Evolutionary conservation across 1,140 invertebrate genomes (phyloP), one percentile per base, ranked within the genome.

Genomic region (Sarcophaga peregrina): DNA sequence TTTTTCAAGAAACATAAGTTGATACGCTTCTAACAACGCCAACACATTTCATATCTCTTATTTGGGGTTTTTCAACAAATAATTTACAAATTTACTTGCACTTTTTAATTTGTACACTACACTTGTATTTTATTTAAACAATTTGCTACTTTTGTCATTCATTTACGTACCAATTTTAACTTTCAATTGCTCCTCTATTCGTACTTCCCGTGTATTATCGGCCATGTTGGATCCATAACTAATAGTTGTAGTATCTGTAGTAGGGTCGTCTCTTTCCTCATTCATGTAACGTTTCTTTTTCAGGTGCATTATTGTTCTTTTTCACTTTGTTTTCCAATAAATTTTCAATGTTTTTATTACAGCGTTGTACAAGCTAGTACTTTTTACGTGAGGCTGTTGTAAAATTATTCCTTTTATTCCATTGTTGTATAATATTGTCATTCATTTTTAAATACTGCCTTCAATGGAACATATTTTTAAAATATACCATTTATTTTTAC

Each of bases 181-280:
- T 94, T 94, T 96, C 91, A 96, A 93, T 91, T 95, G 93, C 93
- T 96, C 95, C 91, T 95, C 95, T 92, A 95, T 93, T 92, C 95
- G 94, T 92, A 96, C 95, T 93, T 95, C 94, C 93, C 93, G 94
- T 93, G 93, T 94, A 92, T 94, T 94, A 92, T 95, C 95, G 92
- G 95, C 95, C 95, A 96, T 96, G 93, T 95, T 95, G 94, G 92
- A 93, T 94, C 93, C 94, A 94, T 94, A 92, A 92, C 92, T 93
- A 91, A 85, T 86, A 73, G 58, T 83, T 76, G 62, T 45, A 52
- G 54, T 62, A 25, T 83, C 82, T 37, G 78, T 58, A 73, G 58
- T 83, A 68, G 83, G 78, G 88, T 85, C 85, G 85, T 89, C 88
- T 89, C 88, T 84, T 83, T 82, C 81, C 85, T 88, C 87, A 85